Base-by-base conservation (phyloP, 2,113 vertebrate species). In the Circaetus gallicus region DNA sequence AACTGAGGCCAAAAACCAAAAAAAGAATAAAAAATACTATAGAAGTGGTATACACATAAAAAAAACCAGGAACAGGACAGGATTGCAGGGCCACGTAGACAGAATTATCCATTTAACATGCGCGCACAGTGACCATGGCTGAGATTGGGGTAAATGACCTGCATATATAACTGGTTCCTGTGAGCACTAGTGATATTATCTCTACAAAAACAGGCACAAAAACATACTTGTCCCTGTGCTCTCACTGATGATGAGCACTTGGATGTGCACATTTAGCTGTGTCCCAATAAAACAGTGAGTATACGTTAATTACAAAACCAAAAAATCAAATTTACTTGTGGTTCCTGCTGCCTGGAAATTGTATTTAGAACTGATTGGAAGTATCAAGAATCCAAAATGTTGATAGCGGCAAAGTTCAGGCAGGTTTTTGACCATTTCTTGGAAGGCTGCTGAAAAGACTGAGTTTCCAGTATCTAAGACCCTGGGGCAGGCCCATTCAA, bases 81-180 rank as follows among this genome's bases (percentile, higher is more conserved):
- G 11, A 61, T 20, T 90, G 16, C 8, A 38, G 14, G 16, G 6
- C 6, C 8, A 13, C 15, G 12, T 40, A 45, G 26, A 32, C 0
- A 0, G 10, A 70, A 58, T 50, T 55, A 52, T 20, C 6, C 10
- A 16, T 91, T 70, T 80, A 70, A 69, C 7, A 52, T 43, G 29
- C 4, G 32, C 0, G 0, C 10, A 80, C 13, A 15, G 16, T 47
- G 50, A 38, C 14, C 8, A 4, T 22, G 49, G 8, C 3, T 77
- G 59, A 81, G 55, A 52, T 7, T 26, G 7, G 5, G 7, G 2
- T n/a, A 56, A 72, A 15, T 29, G 21, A 25, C 12, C 26, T 53
- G 17, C 13, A 49, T 3, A n/a, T 13, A 32, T 5, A 43, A 3
- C 24, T 61, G n/a, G 3, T 21, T 83, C 32, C 43, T 55, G 18